Evolutionary conservation across 37 sponge, comb jelly and placozoan genomes (phyloP), one percentile per base, ranked within the genome.

Genomic region (Tethya wilhelma): DNA sequence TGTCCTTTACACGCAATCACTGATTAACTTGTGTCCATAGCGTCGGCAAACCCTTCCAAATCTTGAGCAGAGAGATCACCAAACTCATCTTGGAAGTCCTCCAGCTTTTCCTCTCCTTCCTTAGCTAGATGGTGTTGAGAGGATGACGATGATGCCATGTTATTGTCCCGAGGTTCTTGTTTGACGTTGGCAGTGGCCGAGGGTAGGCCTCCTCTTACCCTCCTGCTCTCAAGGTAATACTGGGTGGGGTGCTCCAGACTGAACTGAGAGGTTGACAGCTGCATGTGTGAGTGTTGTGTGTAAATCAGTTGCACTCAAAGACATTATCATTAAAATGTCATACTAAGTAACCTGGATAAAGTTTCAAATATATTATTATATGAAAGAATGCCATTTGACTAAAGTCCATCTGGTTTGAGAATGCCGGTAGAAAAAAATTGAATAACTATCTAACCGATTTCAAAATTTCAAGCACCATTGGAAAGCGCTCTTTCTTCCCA

Each of bases 201-300:
- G 23, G 17, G 44, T n/a, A 59, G 36, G 22, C 88, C 83, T 36
- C 71, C 83, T 58, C 87, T 55, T 1, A 84, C 8, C 36, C 29
- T 53, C 1, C 83, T 72, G 74, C 95, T 94, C 80, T 96, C 94
- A 41, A 79, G 38, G 69, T 88, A 93, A 46, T 88, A 96, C 78
- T 96, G 94, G 38, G 85, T 85, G 0, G 97, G 97, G 72, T 96
- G 97, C 37, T 90, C 91, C 63, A 96, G 64, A 36, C 87, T 78
- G 74, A 93, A 91, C 2, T 59, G 77, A 30, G 79, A 89, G 11
- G 70, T 4, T 4, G 67, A 36, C 45, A 57, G 2, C 60, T 81
- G 63, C 34, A 59, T 9, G 14, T 9, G 14, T 49, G 9, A 19
- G 53, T 49, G 53, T 49, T 49, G 53, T 49, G 14, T 19, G 14